Base-by-base conservation (phyloP, 2,888 invertebrate genomes). In the Acanthococcus lagerstroemiae region DNA sequence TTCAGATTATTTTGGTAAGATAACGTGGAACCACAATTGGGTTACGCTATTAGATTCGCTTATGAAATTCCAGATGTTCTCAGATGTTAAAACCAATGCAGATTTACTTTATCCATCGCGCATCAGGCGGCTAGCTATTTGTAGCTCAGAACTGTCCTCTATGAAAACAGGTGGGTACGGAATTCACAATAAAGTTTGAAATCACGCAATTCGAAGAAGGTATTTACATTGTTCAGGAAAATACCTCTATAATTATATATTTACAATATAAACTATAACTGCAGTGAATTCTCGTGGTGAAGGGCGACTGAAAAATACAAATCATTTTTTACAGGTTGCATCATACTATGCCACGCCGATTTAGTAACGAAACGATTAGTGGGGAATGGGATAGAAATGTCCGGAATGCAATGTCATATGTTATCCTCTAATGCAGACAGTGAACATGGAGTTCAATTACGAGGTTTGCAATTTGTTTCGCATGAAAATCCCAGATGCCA, bases 11-110 rank as follows among this genome's bases (percentile, higher is more conserved):
- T 57, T n/a, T 9, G 45, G 37, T 21, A 60, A 25, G 9, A 21
- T 60, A 3, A 48, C 17, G 7, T 60, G 60, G 60, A 27, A 27
- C 2, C 17, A 50, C 9, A 60, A 60, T 27, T 60, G 60, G 60
- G 60, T 60, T 9, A 17, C 60, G 1, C 50, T 60, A 27, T 30
- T 60, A 7, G 60, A 60, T 50, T 25, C 60, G 4, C 22, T 60
- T 12, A 25, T 60, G 27, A 60, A 60, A 21, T 12, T 60, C 2
- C 15, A 17, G 6, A 60, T 60, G 60, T 50, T 50, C 19, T 15
- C 9, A 1, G 26, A 60, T 19, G 50, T 50, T 5, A 25, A 48
- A 19, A 27, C 48, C 2, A 15, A 60, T 17, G 3, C 19, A 9
- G 57, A n/a, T 37, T 37, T 45, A 24, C 9, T 60, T 4, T 60